These are phyloP conservation scores for Junco hyemalis DNA, from an alignment of 2,113 vertebrate genomes.

Conservation along the genomic window DNA sequence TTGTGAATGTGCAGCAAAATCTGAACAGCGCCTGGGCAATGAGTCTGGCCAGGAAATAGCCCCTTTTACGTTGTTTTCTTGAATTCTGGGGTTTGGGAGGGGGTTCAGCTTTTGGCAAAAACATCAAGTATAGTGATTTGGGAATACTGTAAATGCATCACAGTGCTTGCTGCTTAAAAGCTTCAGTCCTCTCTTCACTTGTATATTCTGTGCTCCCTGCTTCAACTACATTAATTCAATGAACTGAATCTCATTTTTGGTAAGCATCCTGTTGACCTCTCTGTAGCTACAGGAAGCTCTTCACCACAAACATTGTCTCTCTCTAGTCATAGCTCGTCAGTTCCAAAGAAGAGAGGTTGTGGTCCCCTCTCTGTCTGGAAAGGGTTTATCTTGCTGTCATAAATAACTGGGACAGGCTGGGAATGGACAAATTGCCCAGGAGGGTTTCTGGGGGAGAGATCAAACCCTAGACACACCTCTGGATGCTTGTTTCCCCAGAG, in stretches of 20 bases:
- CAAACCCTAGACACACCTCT: neutral
- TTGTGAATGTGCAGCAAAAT: neutral
- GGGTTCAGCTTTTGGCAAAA: neutral
- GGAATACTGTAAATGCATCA: neutral
- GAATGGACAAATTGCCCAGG: neutral
- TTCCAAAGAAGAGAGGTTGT: neutral
- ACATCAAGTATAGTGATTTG: neutral
- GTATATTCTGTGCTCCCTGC: neutral
- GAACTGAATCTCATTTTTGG: constrained; percentile 17
- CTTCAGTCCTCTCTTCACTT: neutral
- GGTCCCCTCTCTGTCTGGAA: neutral
- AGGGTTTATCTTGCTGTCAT: neutral
- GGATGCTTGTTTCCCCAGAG: neutral
- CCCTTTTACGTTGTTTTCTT: neutral
- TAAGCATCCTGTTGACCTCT: constrained; percentile 24
- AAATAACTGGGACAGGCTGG: neutral
- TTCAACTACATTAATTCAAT: constrained; percentile 13
- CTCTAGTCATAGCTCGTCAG: neutral
- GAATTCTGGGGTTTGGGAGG: neutral
- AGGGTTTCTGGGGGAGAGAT: neutral
- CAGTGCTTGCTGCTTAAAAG: neutral
- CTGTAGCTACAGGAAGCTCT: constrained; percentile 25
- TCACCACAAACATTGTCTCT: neutral
- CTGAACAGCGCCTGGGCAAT: neutral
- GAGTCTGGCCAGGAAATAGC: neutral